Base-by-base conservation (phyloP, 1,140 invertebrate genomes). In the Thereuonema tuberculata region DNA sequence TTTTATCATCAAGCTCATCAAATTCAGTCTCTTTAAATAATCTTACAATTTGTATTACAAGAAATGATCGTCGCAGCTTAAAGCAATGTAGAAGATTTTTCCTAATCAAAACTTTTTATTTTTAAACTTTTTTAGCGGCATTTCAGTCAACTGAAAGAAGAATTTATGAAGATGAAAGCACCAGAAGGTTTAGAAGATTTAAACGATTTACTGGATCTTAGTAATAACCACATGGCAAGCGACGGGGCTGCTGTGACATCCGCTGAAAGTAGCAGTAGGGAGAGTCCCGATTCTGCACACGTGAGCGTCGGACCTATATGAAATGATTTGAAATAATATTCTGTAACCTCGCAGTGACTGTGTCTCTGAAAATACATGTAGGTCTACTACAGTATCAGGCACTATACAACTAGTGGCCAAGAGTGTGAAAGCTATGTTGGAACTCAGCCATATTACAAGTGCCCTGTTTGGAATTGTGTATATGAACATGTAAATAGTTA, bases 141-240 rank as follows among this genome's bases (percentile, higher is more conserved):
- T 64, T 74, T 74, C 58, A 69, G 72, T 28, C 72, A 75, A 52
- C 64, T 78, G 50, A 69, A 74, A 61, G 75, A 77, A 63, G 76
- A 78, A 63, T 69, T 77, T 61, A 56, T 69, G 26, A 76, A 75
- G 58, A 70, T 78, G 71, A 73, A 71, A 56, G 68, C 73, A 2
- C 75, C 75, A 12, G 63, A 66, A 54, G 71, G 70, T 3, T 59
- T 76, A 49, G 70, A 71, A 61, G 65, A 62, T 15, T 46, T 67
- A 12, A 56, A 49, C 20, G 47, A 63, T 14, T 46, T 60, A 17
- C 17, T 46, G 37, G 31, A 37, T 1, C 46, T 43, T 20, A 25
- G 29, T 2, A 62, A 43, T 31, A 28, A 25, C 20, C 27, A 28
- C 29, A n/a, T 46, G 49, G 54, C 56, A 12, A 55, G 58, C 27